Percentiles rank a stretch among this genome's conserved stretches.
phyloP scores from a whole-genome alignment of 2,797 vertebrate species.

The Lagocephalus sceleratus region DNA sequence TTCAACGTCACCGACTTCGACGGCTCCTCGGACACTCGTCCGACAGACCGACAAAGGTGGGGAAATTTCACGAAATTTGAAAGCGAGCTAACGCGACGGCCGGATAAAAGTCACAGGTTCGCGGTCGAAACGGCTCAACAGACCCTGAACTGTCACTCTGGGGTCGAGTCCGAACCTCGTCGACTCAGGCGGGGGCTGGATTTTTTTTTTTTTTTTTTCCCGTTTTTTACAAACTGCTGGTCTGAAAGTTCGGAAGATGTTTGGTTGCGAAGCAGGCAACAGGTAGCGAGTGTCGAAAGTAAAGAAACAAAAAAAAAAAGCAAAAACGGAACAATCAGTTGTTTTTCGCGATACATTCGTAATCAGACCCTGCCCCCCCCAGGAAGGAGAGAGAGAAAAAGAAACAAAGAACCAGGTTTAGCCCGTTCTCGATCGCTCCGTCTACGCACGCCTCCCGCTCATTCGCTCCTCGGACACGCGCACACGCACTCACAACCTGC shows the following conservation, averaged over 20 bases:
- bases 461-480: slow-evolving; percentile 24
- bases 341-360: slow-evolving; percentile 68
- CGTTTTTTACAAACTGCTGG: slow-evolving; percentile 32
- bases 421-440: slow-evolving; percentile 46
- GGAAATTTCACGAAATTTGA: too few species aligned
- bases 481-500: slow-evolving; percentile 54
- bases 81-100: too few species aligned
- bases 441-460: slow-evolving; percentile 44
- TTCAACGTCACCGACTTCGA: too few species aligned
- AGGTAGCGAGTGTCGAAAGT: slow-evolving; percentile 44
- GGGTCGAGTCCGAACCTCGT: slow-evolving; percentile 21
- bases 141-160: too few species aligned
- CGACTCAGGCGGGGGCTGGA: slow-evolving; percentile 43
- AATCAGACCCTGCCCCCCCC: slow-evolving; percentile 65
- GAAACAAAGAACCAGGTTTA: slow-evolving; percentile 41
- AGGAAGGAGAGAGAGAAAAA: slow-evolving; percentile 59
- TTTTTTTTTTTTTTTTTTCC: too few species aligned
- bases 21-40: too few species aligned
- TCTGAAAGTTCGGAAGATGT: slow-evolving; percentile 39
- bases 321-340: slow-evolving; percentile 55
- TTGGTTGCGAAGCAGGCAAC: slow-evolving; percentile 53
- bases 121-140: too few species aligned
- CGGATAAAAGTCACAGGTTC: background rate
- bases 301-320: too few species aligned
- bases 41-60: too few species aligned